A percentile compares a stretch with the other conserved stretches of the same genome.
These are phyloP conservation scores for Anagrus nilaparvatae DNA, from an alignment of 1,140 invertebrate species.

Conservation along the genomic window DNA sequence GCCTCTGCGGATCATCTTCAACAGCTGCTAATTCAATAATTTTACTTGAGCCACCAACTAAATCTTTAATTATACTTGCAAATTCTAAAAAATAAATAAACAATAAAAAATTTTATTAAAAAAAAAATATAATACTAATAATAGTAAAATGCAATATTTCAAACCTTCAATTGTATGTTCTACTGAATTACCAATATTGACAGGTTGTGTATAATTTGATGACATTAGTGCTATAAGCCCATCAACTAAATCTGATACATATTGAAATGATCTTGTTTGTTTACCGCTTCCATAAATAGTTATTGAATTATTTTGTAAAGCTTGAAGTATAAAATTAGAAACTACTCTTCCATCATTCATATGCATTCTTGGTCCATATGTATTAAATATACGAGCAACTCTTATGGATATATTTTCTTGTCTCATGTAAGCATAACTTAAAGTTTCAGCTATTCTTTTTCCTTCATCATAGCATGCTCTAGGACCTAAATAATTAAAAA, in stretches of 20 bases:
- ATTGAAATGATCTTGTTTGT: conserved; percentile 97
- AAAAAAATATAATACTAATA: too few species aligned
- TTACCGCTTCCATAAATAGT: conserved; percentile 95
- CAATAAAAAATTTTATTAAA: conserved; percentile 1
- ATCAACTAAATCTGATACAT: conserved; percentile 93
- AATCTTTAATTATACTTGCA: conserved; percentile 80
- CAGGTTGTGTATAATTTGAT: conserved; percentile 84
- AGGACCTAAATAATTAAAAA: too few species aligned
- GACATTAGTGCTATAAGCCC: conserved; percentile 89
- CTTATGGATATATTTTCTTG: conserved; percentile 91
- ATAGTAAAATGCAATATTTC: too few species aligned
- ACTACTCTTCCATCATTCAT: conserved; percentile 98
- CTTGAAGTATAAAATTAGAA: conserved; percentile 97
- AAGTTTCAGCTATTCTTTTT: conserved; percentile 92
- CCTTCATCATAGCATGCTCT: conserved; percentile 98
- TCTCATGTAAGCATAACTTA: conserved; percentile 94
- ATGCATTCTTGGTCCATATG: conserved; percentile 99
- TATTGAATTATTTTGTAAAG: conserved; percentile 87
- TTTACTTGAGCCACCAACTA: conserved; percentile 75
- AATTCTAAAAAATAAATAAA: conserved; percentile 61
- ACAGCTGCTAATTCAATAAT: conserved; percentile 74
- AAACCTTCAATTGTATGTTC: conserved; percentile 94
- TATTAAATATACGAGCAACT: conserved; percentile 98
- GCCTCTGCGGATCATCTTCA: conserved; percentile 90
- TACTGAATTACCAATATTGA: conserved; percentile 97